A percentile compares a stretch with the other conserved stretches of the same genome.
Evolutionary conservation across 2,888 invertebrate genomes (phyloP).

Genomic region (Lissocephala sabroskyi): DNA sequence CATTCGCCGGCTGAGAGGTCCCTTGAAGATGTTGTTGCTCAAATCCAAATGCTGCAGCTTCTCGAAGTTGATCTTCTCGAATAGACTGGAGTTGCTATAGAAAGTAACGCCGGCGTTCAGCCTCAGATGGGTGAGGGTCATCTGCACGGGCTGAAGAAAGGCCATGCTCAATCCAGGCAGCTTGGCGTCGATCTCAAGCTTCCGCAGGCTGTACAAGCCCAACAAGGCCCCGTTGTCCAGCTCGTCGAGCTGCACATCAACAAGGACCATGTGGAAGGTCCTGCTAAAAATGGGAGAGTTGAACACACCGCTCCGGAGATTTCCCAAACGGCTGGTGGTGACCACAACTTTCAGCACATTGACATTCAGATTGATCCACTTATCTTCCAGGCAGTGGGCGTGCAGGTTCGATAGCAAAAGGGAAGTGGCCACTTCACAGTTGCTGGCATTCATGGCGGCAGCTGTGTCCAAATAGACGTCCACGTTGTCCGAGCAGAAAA

Average conservation of each 20-base stretch:
- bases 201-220: conserved; percentile 49
- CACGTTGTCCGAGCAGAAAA: conserved; percentile 16
- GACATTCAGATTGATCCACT: conserved; percentile 31
- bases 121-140: conserved; percentile 45
- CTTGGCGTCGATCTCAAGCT: conserved; percentile 43
- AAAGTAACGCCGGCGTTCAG: conserved; percentile 42
- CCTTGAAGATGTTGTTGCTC: conserved; percentile 50
- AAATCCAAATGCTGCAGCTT: conserved; percentile 53
- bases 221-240: conserved; percentile 53
- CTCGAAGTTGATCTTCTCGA: conserved; percentile 44
- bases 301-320: conserved; percentile 53
- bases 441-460: conserved; percentile 11
- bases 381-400: conserved; percentile 14
- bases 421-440: conserved; percentile 19
- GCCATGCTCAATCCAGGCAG: conserved; percentile 36
- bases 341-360: conserved; percentile 42
- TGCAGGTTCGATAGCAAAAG: conserved; percentile 17
- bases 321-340: conserved; percentile 25
- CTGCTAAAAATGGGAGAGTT: conserved; percentile 47
- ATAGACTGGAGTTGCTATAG: conserved; percentile 34
- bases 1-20: conserved; percentile 36
- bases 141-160: conserved; percentile 65
- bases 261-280: conserved; percentile 38
- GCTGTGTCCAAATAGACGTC: conserved; percentile 21
- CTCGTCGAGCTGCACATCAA: conserved; percentile 28